Conservation (phyloP, 2,113 vertebrate genomes). For the human region GRCh38 chr6:105759001-105759500, state of each 20-base stretch:
- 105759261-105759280: background rate
- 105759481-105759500: background rate
- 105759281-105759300: background rate
- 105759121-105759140: background rate
- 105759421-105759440: background rate
- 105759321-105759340: background rate
- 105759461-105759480: background rate
- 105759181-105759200: background rate
- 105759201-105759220: background rate
- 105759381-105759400: background rate
- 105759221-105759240: background rate
- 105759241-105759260: background rate
- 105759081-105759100: background rate
- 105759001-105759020: conserved; percentile 10
- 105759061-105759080: background rate
- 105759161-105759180: background rate
- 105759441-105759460: background rate
- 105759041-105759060: background rate
- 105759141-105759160: background rate
- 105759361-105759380: background rate
- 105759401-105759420: background rate
- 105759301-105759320: background rate
- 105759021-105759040: conserved; percentile 18
- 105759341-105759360: background rate
- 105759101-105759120: background rate